Evolutionary conservation across 2,797 vertebrate species (phyloP), one percentile per base, ranked within the genome.

Genomic region (Vultur gryphus): DNA sequence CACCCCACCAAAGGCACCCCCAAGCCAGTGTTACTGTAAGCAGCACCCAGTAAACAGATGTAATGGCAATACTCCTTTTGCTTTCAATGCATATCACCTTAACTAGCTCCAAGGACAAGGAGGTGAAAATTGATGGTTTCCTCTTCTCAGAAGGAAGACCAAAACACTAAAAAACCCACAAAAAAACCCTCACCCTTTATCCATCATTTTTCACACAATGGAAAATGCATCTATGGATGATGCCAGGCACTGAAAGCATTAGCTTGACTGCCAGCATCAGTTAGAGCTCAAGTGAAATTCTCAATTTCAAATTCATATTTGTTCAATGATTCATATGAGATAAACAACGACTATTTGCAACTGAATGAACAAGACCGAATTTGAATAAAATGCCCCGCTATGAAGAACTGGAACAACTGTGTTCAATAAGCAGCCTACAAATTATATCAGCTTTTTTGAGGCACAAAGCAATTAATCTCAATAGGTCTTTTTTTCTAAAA

Each of bases 281-380:
- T 65, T 73, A 85, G 15, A 87, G 35, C 9, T 61, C 31, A 70
- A 93, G 25, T 39, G 57, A 83, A 94, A 91, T 41, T 85, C 46
- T 20, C 51, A 20, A 52, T 64, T 87, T 85, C 69, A 77, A 87
- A 84, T 37, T 86, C 51, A 14, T 92, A 81, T 90, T 90, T 92
- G 78, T 92, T 92, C 82, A 70, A 2, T 80, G 71, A 89, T 83
- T 89, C 67, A 80, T 3, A 49, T 21, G 58, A 67, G 41, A 87
- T 77, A 91, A 91, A 89, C 79, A 92, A 48, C 31, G 43, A 58
- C 49, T 82, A 67, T 44, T 71, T 79, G 20, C 65, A 81, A 87
- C 11, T 37, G 46, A 95, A 76, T 35, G 69, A 84, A 89, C 44
- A 84, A 84, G 82, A 37, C 7, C 0, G 1, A 72, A 71, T 83